Base-by-base conservation (phyloP, 2,113 vertebrate species). In the Balaeniceps rex region DNA sequence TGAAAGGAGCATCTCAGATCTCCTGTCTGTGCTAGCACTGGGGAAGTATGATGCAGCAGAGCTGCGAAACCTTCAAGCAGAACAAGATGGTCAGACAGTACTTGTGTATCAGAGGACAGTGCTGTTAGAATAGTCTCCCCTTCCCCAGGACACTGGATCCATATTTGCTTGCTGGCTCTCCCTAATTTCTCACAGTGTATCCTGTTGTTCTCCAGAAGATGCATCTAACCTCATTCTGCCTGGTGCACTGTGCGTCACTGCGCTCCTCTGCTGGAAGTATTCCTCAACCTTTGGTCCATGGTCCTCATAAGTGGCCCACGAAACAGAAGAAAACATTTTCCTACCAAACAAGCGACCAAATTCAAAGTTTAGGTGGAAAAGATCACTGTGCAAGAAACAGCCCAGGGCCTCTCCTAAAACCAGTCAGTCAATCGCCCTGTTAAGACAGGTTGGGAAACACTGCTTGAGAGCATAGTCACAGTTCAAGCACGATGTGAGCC, bases 391-490 rank as follows among this genome's bases (percentile, higher is more conserved):
- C 25, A 18, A 11, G 10, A 63, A 52, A 44, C 21, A 91, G 36
- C 47, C 15, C 31, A 29, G n/a, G 24, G 66, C 34, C 52, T 23
- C 68, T 81, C 38, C 82, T 31, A 44, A 51, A 77, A 72, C 10
- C 36, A 74, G 29, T 3, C 10, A 46, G 80, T 47, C 0, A 0
- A 52, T 57, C 19, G 4, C 21, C 36, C 22, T 29, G 22, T 44
- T 46, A 19, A 34, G 44, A 25, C 58, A 72, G 19, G 70, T 8
- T 83, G 61, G 84, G 65, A 71, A 85, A 36, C 34, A 22, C 8
- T 0, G 0, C 44, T 12, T 4, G 6, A 28, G 47, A 2, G 6
- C 49, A n/a, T 0, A 0, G 2, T 44, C 58, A 61, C 51, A 75
- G 83, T 14, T 26, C 0, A 4, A 78, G 40, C 87, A 69, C 0